Conservation (phyloP, 2,113 vertebrate genomes). For the Larimichthys polyactis region DNA sequence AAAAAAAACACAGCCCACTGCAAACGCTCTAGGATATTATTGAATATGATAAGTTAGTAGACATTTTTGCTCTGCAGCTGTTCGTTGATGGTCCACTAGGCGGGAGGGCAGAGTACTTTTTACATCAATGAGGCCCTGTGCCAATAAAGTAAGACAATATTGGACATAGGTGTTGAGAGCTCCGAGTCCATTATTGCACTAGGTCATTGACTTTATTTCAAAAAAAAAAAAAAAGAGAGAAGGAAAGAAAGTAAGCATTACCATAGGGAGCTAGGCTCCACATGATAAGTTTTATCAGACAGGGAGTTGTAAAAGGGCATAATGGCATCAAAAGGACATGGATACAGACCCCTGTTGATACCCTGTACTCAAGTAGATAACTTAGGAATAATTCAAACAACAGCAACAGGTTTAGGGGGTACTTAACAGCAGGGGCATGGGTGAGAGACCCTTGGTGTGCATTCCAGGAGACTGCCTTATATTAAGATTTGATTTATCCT, state of each 20-base stretch:
- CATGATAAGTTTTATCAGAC: slow-evolving; percentile 35
- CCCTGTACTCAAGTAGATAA: slow-evolving; percentile 39
- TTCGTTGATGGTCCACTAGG: slow-evolving; percentile 52
- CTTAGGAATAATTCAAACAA: slow-evolving; percentile 64
- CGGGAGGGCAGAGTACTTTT: slow-evolving; percentile 48
- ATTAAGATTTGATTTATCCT: slow-evolving; percentile 77
- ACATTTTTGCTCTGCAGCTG: slow-evolving; percentile 50
- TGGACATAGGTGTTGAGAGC: slow-evolving; percentile 36
- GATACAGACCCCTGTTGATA: slow-evolving; percentile 37
- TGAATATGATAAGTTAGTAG: slow-evolving; percentile 66
- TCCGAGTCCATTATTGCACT: slow-evolving; percentile 19
- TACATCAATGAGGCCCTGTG: slow-evolving; percentile 44
- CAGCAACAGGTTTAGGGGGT: slow-evolving; percentile 50
- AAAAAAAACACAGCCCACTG: slow-evolving; percentile 49
- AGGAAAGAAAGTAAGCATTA: neutral
- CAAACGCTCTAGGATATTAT: slow-evolving; percentile 68
- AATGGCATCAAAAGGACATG: slow-evolving; percentile 47
- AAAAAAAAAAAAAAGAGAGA: neutral
- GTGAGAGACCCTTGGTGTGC: slow-evolving; percentile 56
- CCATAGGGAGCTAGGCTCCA: slow-evolving; percentile 12
- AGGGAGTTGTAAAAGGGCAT: slow-evolving; percentile 48
- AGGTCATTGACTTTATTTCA: slow-evolving; percentile 28
- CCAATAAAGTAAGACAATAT: slow-evolving; percentile 46
- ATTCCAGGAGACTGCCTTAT: slow-evolving; percentile 54
- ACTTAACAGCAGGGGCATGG: slow-evolving; percentile 42